Evolutionary conservation across 2,113 vertebrate genomes (phyloP).

Genomic region (Carassius gibelio): DNA sequence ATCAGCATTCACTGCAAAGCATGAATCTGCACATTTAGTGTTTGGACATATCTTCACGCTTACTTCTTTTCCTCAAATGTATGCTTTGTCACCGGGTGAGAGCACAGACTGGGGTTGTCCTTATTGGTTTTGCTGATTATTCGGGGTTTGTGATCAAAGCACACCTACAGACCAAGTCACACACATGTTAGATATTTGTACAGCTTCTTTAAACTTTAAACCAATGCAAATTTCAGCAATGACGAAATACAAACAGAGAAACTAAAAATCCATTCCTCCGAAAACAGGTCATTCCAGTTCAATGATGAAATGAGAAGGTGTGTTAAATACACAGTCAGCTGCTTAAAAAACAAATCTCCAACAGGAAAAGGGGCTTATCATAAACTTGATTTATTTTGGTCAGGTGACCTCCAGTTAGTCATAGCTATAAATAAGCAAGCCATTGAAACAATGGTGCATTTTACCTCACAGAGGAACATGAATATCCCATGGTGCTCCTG

Average conservation of each 20-base stretch:
- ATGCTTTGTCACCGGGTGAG: slow-evolving; percentile 91
- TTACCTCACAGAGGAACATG: slow-evolving; percentile 96
- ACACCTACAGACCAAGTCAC: slow-evolving; percentile 79
- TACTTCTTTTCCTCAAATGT: slow-evolving; percentile 95
- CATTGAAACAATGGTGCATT: slow-evolving; percentile 1
- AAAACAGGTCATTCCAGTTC: slow-evolving; percentile 21
- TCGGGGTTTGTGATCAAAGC: slow-evolving; percentile 98
- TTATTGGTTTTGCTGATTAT: slow-evolving; percentile 98
- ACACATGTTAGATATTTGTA: slow-evolving; percentile 30
- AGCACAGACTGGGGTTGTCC: slow-evolving; percentile 87
- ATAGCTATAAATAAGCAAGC: background rate
- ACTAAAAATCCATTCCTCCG: background rate
- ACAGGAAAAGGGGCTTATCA: background rate
- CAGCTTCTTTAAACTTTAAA: background rate
- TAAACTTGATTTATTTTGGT: background rate
- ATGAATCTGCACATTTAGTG: slow-evolving; percentile 10
- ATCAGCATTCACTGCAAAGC: background rate
- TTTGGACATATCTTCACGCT: slow-evolving; percentile 60
- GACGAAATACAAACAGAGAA: slow-evolving; percentile 16
- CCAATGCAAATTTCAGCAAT: background rate
- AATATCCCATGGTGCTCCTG: slow-evolving; percentile 95
- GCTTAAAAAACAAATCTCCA: background rate
- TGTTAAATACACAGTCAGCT: background rate
- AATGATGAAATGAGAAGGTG: slow-evolving; percentile 10
- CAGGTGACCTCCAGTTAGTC: background rate